These are phyloP conservation scores for Meiosimyza decipiens DNA, from an alignment of 2,888 invertebrate genomes.

Conservation along the genomic window DNA sequence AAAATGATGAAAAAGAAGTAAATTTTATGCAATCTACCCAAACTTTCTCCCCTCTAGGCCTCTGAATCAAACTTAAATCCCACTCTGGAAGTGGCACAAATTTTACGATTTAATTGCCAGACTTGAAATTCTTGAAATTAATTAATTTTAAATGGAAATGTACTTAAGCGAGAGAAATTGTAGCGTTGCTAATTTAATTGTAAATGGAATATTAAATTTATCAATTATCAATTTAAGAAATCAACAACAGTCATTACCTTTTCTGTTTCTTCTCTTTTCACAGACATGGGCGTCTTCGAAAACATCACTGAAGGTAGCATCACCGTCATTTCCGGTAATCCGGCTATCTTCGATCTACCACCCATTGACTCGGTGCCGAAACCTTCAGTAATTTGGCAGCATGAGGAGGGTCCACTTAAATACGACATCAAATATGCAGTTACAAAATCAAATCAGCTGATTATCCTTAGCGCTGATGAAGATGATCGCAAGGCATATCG, in stretches of 20 bases:
- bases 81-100: too few relatives aligned
- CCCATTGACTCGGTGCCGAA: conserved; percentile 86
- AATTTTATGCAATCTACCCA: too few relatives aligned
- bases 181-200: neutral
- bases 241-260: neutral
- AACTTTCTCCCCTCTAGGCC: too few relatives aligned
- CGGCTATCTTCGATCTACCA: conserved; percentile 86
- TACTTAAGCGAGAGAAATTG: too few relatives aligned
- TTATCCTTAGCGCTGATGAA: conserved; percentile 82
- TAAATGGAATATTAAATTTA: too few relatives aligned
- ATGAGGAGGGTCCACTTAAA: conserved; percentile 76
- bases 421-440: conserved; percentile 89
- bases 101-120: too few relatives aligned
- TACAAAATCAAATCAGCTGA: conserved; percentile 76
- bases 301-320: conserved; percentile 76
- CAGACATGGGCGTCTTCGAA: conserved; percentile 90
- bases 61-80: too few relatives aligned
- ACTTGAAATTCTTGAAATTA: too few relatives aligned
- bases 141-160: neutral
- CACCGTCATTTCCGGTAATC: conserved; percentile 82
- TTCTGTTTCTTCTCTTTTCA: conserved; percentile 31
- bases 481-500: conserved; percentile 84
- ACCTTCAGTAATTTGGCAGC: conserved; percentile 90
- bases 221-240: neutral
- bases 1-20: too few relatives aligned